These are phyloP conservation scores for Sander vitreus DNA, from an alignment of 2,113 vertebrate genomes.

Conservation along the genomic window DNA sequence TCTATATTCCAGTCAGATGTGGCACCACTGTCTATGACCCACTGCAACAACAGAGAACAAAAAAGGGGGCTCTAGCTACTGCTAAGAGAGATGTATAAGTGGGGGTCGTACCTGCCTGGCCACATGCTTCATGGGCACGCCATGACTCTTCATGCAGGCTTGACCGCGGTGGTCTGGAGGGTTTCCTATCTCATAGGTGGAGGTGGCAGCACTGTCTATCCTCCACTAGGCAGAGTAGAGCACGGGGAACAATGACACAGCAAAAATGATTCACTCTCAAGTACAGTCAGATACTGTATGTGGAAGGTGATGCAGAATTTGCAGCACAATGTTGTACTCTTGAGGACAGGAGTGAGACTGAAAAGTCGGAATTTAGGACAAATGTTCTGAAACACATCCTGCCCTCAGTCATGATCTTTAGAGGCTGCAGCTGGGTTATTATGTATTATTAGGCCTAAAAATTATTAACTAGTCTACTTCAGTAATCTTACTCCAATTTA, in stretches of 20 bases:
- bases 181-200: constrained; percentile 96
- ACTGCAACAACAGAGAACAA: constrained; percentile 95
- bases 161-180: constrained; percentile 94
- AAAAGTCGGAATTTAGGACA: neutral
- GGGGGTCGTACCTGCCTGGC: constrained; percentile 94
- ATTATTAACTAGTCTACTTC: neutral
- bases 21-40: constrained; percentile 96
- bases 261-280: constrained; percentile 44
- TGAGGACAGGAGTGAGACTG: neutral
- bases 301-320: neutral
- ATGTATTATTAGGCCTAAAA: neutral
- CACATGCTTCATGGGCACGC: constrained; percentile 90
- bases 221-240: constrained; percentile 90
- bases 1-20: constrained; percentile 97
- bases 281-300: neutral
- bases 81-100: constrained; percentile 67
- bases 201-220: constrained; percentile 99
- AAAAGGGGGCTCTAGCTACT: constrained; percentile 77
- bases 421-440: neutral
- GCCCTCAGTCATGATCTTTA: neutral
- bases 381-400: neutral
- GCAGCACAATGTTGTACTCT: neutral
- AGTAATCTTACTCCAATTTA: neutral
- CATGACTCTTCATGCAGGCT: constrained; percentile 94
- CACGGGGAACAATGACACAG: constrained; percentile 56